Base-by-base conservation (phyloP, 2,113 vertebrate genomes). In the Colaptes auratus region DNA sequence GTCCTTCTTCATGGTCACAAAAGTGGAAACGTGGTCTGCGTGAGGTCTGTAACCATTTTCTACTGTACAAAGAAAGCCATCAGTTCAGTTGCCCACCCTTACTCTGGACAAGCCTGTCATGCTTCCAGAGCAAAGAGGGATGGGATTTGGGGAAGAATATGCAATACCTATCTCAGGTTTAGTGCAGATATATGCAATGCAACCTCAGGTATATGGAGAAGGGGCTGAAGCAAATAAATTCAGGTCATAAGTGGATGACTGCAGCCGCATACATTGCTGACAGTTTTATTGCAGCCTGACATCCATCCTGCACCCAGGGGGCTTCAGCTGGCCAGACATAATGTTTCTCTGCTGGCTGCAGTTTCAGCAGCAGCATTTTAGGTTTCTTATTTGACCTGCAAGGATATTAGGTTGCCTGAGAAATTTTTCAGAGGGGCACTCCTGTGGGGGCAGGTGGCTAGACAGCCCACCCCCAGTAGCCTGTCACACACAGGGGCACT, bases 401-500 rank as follows among this genome's bases (percentile, higher is more conserved):
- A 39, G 39, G 39, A 39, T 39, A 39, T 39, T 39, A 39, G 39
- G 39, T 11, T 39, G n/a, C 42, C 46, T 66, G 44, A 7, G 17
- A 7, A 19, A 9, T 36, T 70, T 72, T 82, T 17, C 3, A n/a
- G 27, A 48, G 44, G 18, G 14, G 16, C 23, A 50, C 4, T 15
- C 15, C 33, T 52, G 35, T 36, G 55, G 31, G 44, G 21, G 31
- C 1, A 2, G 36, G 55, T 30, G 31, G 61, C 11, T 3, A 0
- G 15, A 35, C n/a, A 66, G 35, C 63, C 31, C 17, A 24, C 4
- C 17, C 17, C 4, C 7, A 33, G 42, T 52, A 1, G 1, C 33
- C 44, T 65, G 50, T 25, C 8, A 0, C 28, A 10, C 31, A 16
- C 19, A 31, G 1, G 0, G 44, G 23, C n/a, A 35, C 23, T 18